These are phyloP conservation scores for Lathronympha strigana DNA, from an alignment of 2,888 invertebrate species.

Conservation along the genomic window DNA sequence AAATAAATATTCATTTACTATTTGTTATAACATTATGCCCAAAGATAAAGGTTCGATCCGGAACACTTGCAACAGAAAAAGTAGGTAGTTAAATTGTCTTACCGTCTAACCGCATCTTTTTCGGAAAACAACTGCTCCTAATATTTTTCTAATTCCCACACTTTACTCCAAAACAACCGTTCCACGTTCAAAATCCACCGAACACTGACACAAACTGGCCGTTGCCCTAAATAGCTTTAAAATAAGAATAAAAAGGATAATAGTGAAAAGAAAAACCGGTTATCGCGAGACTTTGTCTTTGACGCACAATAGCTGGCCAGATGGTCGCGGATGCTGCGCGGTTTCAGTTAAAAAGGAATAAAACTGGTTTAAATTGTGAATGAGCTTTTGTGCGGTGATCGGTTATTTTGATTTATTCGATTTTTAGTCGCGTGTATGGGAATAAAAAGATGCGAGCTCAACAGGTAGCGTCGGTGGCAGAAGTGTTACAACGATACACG, in stretches of 20 bases:
- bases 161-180: conserved; percentile 44
- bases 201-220: conserved; percentile 54
- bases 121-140: neutral
- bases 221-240: conserved; percentile 71
- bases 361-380: conserved; percentile 76
- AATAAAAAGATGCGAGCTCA: conserved; percentile 77
- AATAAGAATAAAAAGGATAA: conserved; percentile 56
- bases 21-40: too few relatives aligned
- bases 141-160: neutral
- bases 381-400: conserved; percentile 78
- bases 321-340: conserved; percentile 79
- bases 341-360: conserved; percentile 62
- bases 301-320: conserved; percentile 73
- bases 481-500: conserved; percentile 51
- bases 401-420: conserved; percentile 83
- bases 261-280: conserved; percentile 70
- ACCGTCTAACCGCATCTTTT: neutral
- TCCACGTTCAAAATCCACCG: conserved; percentile 55
- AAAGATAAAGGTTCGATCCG: too few relatives aligned
- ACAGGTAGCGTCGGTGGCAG: conserved; percentile 70
- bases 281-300: conserved; percentile 71
- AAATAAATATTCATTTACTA: too few relatives aligned
- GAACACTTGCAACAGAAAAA: neutral
- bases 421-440: conserved; percentile 74
- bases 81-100: neutral